Evolutionary conservation across 2,113 vertebrate genomes (phyloP).

Genomic region (Meriones unguiculatus): DNA sequence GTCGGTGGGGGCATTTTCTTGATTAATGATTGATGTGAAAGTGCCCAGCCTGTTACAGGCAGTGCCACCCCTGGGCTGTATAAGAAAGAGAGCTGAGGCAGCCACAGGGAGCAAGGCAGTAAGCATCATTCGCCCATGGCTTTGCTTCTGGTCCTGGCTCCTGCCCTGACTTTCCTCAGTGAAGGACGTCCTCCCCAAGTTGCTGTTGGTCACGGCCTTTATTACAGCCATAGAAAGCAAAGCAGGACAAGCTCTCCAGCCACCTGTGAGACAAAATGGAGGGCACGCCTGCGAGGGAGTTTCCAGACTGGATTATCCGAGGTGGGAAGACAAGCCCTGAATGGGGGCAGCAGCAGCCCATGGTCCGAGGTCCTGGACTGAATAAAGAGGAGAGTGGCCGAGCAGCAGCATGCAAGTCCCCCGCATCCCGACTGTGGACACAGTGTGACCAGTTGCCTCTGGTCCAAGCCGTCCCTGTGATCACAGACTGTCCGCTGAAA

Average conservation of each 20-base stretch:
- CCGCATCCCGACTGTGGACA: background rate
- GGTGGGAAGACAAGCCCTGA: background rate
- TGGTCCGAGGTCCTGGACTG: background rate
- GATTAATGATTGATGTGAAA: background rate
- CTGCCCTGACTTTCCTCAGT: background rate
- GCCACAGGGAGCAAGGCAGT: background rate
- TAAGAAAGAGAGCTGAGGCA: background rate
- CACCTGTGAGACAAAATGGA: background rate
- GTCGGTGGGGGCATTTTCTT: background rate
- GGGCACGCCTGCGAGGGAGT: background rate
- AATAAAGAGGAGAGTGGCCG: background rate
- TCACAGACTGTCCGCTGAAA: background rate
- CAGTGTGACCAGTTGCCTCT: background rate
- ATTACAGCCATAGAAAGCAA: background rate
- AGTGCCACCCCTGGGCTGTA: background rate
- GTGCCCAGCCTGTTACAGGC: background rate
- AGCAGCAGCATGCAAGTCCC: background rate
- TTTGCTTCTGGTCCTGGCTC: background rate
- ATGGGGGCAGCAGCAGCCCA: background rate
- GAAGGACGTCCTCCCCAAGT: background rate
- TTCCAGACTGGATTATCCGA: background rate
- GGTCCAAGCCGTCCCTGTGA: background rate
- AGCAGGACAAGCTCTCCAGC: background rate
- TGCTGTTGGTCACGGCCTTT: background rate
- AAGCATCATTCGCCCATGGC: background rate